Evolutionary conservation across 2,888 invertebrate species (phyloP).

Genomic region (Erannis defoliaria): DNA sequence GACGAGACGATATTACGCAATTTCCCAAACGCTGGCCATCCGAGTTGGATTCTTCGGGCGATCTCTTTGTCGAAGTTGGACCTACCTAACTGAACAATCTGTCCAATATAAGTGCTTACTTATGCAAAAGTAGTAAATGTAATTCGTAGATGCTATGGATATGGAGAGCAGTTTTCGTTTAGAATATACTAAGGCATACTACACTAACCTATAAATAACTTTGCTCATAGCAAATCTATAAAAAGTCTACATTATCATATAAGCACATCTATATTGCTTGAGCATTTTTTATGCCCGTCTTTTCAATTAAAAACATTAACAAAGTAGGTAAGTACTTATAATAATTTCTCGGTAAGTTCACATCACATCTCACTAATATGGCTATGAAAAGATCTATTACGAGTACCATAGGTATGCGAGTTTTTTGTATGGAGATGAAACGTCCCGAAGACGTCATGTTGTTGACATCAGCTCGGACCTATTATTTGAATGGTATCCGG

Average conservation of each 20-base stretch:
- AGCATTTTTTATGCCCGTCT: conserved; percentile 14
- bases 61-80: too few species aligned
- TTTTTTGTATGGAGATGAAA: conserved; percentile 57
- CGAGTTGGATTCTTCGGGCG: too few species aligned
- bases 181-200: too few species aligned
- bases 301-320: conserved; percentile 21
- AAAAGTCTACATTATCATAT: neutral
- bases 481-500: conserved; percentile 73
- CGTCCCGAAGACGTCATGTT: conserved; percentile 67
- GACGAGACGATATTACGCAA: too few species aligned
- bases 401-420: conserved; percentile 43
- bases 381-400: conserved; percentile 22
- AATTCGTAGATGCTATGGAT: too few species aligned
- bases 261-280: neutral
- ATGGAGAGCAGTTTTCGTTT: too few species aligned
- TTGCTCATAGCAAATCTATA: neutral
- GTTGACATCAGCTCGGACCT: conserved; percentile 77
- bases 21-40: too few species aligned
- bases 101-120: too few species aligned
- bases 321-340: neutral
- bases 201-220: too few species aligned
- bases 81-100: too few species aligned
- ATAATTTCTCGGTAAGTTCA: conserved; percentile 14
- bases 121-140: too few species aligned
- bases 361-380: conserved; percentile 16